Evolutionary conservation across 2,797 vertebrate species (phyloP).

Genomic region (Acipenser ruthenus): DNA sequence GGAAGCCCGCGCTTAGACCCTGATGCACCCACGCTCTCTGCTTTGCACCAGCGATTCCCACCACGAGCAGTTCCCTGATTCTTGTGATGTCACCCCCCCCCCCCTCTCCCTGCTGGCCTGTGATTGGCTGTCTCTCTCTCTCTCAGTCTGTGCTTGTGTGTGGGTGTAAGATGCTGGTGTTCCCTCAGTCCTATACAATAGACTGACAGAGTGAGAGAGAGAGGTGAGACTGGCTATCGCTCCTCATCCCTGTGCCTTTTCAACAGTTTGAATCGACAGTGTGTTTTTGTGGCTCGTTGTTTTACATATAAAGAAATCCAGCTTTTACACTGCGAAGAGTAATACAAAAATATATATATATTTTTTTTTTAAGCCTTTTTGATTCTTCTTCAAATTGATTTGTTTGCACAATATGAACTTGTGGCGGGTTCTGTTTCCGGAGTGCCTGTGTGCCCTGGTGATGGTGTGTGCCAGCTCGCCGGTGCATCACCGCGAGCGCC

Average conservation of each 20-base stretch:
- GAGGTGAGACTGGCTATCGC: neutral
- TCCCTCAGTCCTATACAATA: constrained; percentile 2
- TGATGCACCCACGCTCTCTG: constrained; percentile 4
- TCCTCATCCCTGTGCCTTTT: neutral
- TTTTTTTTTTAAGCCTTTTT: neutral
- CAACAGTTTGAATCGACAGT: too few relatives aligned
- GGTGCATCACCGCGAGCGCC: too few relatives aligned
- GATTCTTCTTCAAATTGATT: neutral
- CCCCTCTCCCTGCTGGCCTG: constrained; percentile 2
- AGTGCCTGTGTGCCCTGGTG: neutral
- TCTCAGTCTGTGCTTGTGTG: neutral
- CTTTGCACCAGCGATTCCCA: neutral
- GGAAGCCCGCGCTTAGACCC: neutral
- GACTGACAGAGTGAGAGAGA: neutral
- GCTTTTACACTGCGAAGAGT: neutral
- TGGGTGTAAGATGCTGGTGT: neutral
- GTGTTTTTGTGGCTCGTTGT: neutral
- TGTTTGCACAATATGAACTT: neutral
- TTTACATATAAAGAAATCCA: neutral
- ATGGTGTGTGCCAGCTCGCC: neutral
- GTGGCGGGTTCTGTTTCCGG: neutral
- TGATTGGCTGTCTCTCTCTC: constrained; percentile 4
- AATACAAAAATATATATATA: neutral
- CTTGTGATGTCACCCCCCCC: neutral
- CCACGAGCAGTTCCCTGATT: neutral